Evolutionary conservation across 2,888 invertebrate genomes (phyloP), one percentile per base, ranked within the genome.

Genomic region (Erebia ligea): DNA sequence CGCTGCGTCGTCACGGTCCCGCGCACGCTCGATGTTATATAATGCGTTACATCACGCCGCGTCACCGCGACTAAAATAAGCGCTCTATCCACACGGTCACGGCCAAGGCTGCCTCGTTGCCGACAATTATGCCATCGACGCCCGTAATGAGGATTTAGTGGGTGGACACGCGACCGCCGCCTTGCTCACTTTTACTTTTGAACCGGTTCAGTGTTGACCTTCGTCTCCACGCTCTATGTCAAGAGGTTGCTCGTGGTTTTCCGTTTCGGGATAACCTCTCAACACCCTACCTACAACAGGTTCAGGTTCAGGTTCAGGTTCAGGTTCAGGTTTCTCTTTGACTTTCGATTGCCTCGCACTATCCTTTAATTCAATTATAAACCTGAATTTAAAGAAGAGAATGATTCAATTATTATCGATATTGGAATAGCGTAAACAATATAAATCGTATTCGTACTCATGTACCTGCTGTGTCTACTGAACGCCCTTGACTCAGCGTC

Each of bases 71-170:
- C 91, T 91, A 91, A 92, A 92, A 91, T 91, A 89, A 87, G 85
- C 90, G 88, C 82, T 88, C 89, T 88, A 88, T 89, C 87, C 83
- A 82, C 85, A 72, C 91, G 92, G 92, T 92, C 92, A 93, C 92
- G 92, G 92, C 92, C 92, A 93, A 93, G 92, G 92, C 91, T 92
- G 87, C 83, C 85, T 85, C 83, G 84, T 85, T 85, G 85, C 81
- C 85, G 86, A 84, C 91, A 91, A 91, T 91, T 89, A 90, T 86
- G 84, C 86, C 83, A 84, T 78, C 81, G 81, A 79, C 85, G 86
- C 81, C 84, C 83, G 89, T 88, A 91, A 90, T 91, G 90, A 92
- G 91, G 90, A 90, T 90, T 91, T 88, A 87, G 90, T 91, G 90
- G 92, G 91, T 90, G 90, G 91, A 90, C 88, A 87, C 85, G 88